phyloP scores from a whole-genome alignment of 2,113 vertebrate species.

The Herpetotheres cachinnans region DNA sequence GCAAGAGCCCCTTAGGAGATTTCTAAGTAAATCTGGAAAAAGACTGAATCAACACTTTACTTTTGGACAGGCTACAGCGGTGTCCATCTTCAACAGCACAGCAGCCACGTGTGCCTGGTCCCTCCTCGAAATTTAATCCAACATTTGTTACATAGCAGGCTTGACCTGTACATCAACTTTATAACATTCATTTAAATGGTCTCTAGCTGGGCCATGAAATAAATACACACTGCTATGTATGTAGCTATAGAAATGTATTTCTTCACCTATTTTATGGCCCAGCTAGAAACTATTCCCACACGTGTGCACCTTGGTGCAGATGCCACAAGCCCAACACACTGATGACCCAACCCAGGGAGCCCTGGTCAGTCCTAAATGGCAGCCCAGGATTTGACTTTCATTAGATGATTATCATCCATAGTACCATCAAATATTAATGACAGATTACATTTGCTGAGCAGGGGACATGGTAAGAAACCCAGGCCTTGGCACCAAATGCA shows the following conservation, averaged over 20 bases:
- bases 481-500: not conserved
- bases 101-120: not conserved
- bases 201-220: not conserved
- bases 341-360: not conserved
- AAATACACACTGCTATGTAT: not conserved
- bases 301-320: fast-evolving
- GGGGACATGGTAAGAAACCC: not conserved
- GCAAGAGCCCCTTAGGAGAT: not conserved
- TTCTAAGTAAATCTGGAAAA: not conserved
- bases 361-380: not conserved
- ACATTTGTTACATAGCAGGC: not conserved
- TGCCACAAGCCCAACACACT: fast-evolving
- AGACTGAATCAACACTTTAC: not conserved
- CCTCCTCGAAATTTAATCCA: not conserved
- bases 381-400: not conserved
- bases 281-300: not conserved
- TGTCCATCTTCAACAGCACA: fast-evolving
- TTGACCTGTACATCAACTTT: not conserved
- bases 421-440: not conserved
- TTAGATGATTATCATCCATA: not conserved
- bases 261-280: not conserved
- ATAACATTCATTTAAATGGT: not conserved
- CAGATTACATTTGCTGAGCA: not conserved
- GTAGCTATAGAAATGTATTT: not conserved
- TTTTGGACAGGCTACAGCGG: not conserved